Conservation (phyloP, 2,888 invertebrate species). For the Cephus pulcher region DNA sequence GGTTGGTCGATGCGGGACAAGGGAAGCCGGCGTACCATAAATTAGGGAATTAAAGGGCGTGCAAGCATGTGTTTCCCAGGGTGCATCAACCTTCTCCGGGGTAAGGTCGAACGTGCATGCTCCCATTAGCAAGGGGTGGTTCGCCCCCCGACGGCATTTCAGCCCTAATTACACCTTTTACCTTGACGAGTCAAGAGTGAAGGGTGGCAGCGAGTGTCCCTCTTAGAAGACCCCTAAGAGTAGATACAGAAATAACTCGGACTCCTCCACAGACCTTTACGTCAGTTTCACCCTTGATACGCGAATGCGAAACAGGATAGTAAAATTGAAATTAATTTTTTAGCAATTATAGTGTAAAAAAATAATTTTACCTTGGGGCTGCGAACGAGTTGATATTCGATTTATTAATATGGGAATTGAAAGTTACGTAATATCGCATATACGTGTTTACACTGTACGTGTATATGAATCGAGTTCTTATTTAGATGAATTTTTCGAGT, state of each 20-base stretch:
- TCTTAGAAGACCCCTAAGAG: neutral
- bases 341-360: no score
- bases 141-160: neutral
- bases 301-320: no score
- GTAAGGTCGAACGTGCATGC: neutral
- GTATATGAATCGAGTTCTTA: no score
- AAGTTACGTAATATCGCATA: neutral
- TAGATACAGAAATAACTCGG: neutral
- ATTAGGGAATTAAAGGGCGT: constrained; percentile 9
- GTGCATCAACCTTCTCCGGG: neutral
- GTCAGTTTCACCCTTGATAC: no score
- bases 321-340: no score
- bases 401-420: neutral
- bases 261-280: no score
- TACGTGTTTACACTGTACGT: no score
- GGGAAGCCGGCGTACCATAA: neutral
- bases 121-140: neutral
- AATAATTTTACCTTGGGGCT: no score
- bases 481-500: no score
- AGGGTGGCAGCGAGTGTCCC: neutral
- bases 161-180: neutral
- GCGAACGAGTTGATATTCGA: neutral
- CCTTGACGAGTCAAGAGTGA: neutral
- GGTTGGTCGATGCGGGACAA: neutral
- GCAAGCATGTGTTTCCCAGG: neutral